phyloP scores from a whole-genome alignment of 1,140 invertebrate genomes.

The Drosophila tsacasi region DNA sequence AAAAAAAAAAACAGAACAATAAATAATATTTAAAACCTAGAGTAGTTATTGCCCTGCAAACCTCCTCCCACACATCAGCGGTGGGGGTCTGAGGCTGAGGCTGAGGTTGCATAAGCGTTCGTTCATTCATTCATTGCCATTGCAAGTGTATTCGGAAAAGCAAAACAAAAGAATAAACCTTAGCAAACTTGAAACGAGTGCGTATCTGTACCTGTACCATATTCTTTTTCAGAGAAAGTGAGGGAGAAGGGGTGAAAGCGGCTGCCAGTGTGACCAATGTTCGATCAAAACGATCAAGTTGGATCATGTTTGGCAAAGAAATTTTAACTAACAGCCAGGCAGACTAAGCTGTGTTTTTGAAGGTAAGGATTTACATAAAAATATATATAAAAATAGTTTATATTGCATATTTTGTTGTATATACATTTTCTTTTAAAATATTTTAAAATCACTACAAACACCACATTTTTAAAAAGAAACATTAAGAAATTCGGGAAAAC shows the following conservation, averaged over 20 bases:
- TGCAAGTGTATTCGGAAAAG: constrained; percentile 57
- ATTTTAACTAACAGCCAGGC: not conserved
- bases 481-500: too few species aligned
- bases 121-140: constrained; percentile 32
- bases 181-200: constrained; percentile 44
- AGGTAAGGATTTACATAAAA: not conserved
- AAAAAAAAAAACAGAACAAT: constrained; percentile 74
- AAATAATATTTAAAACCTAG: constrained; percentile 58
- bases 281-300: not conserved
- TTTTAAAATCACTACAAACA: too few species aligned
- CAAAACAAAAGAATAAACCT: constrained; percentile 35
- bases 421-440: too few species aligned
- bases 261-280: not conserved
- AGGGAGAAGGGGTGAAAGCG: not conserved
- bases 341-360: not conserved
- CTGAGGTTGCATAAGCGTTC: constrained; percentile 12
- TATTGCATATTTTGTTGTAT: too few species aligned
- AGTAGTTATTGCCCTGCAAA: constrained; percentile 44
- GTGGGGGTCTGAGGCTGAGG: constrained; percentile 13
- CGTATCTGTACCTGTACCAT: constrained; percentile 5
- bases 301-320: not conserved
- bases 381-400: too few species aligned
- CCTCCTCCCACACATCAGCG: constrained; percentile 5
- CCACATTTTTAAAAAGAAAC: too few species aligned
- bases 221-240: constrained; percentile 12